These are phyloP conservation scores for Gasteruption jaculator DNA, from an alignment of 2,888 invertebrate genomes.

Conservation along the genomic window DNA sequence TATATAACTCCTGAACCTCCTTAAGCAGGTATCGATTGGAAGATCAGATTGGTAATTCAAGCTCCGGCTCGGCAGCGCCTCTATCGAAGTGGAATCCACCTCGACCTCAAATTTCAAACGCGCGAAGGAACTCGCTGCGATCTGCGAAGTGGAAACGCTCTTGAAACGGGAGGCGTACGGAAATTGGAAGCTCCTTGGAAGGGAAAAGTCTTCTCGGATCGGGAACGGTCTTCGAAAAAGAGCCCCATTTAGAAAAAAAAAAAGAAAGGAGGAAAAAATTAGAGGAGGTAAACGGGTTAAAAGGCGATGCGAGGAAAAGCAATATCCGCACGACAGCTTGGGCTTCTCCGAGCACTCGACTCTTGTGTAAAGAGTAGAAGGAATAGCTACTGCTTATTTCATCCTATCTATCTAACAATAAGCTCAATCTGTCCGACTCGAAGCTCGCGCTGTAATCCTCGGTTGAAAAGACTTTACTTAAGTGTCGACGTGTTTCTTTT, in stretches of 20 bases:
- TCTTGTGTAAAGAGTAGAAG: no score
- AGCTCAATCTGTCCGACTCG: no score
- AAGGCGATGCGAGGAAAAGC: constrained; percentile 31
- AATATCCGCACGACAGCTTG: constrained; percentile 34
- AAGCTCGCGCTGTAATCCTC: no score
- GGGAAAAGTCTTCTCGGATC: not conserved
- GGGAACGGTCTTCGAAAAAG: not conserved
- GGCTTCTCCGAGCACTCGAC: constrained; percentile 21
- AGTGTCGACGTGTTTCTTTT: no score
- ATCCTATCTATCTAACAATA: no score
- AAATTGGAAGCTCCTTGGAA: constrained; percentile 31
- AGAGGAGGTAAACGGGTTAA: constrained; percentile 34
- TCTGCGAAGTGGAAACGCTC: constrained; percentile 24
- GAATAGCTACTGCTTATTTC: no score
- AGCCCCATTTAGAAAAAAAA: not conserved
- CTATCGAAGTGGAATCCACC: constrained; percentile 30
- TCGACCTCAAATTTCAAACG: constrained; percentile 23
- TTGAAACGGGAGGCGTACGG: constrained; percentile 29
- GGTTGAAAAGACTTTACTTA: no score
- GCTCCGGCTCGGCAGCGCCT: no score
- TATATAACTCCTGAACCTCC: no score
- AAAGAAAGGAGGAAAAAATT: constrained; percentile 22
- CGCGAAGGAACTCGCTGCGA: constrained; percentile 13
- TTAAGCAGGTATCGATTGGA: no score
- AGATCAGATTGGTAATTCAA: no score